phyloP scores from a whole-genome alignment of 1,140 invertebrate genomes.

The Dendroctonus ponderosae region DNA sequence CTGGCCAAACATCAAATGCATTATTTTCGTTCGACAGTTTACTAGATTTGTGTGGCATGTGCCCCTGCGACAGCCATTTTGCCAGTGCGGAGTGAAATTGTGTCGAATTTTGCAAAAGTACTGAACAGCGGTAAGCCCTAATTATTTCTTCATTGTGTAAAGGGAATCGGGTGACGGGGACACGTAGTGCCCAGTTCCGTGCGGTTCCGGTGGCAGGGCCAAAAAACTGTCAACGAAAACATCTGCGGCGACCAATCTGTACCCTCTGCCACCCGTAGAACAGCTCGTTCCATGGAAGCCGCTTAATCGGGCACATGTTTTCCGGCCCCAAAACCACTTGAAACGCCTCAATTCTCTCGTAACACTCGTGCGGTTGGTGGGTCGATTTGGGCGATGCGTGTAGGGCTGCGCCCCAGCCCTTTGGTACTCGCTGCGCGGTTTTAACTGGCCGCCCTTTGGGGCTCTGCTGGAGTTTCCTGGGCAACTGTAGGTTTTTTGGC shows the following conservation, averaged over 20 bases:
- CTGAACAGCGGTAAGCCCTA: slow-evolving; percentile 50
- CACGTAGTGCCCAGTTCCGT: slow-evolving; percentile 12
- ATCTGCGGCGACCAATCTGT: slow-evolving; percentile 44
- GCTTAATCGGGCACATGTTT: slow-evolving; percentile 54
- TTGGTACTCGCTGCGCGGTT: slow-evolving; percentile 15
- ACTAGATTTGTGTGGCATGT: slow-evolving; percentile 64
- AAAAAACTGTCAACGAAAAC: slow-evolving; percentile 34
- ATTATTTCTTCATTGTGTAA: slow-evolving; percentile 30
- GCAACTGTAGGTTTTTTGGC: too few relatives aligned
- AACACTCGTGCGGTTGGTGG: too few relatives aligned
- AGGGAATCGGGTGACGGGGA: slow-evolving; percentile 25
- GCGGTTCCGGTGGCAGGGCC: slow-evolving; percentile 10
- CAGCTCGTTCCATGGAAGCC: slow-evolving; percentile 45
- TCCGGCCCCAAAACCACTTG: slow-evolving; percentile 29
- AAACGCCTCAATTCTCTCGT: too few relatives aligned
- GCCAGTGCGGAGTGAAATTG: slow-evolving; percentile 62
- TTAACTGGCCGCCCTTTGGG: slow-evolving; percentile 2
- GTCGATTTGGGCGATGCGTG: background rate
- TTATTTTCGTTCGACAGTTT: slow-evolving; percentile 52
- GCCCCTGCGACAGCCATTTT: slow-evolving; percentile 68
- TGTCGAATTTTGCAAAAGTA: slow-evolving; percentile 57
- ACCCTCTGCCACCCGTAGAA: slow-evolving; percentile 41
- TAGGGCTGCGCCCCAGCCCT: slow-evolving; percentile 15
- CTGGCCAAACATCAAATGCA: slow-evolving; percentile 6
- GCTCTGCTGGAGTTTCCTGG: background rate